Percentiles rank a stretch among this genome's conserved stretches.
Conservation (phyloP, 2,113 vertebrate species). For the Chamaea fasciata region DNA sequence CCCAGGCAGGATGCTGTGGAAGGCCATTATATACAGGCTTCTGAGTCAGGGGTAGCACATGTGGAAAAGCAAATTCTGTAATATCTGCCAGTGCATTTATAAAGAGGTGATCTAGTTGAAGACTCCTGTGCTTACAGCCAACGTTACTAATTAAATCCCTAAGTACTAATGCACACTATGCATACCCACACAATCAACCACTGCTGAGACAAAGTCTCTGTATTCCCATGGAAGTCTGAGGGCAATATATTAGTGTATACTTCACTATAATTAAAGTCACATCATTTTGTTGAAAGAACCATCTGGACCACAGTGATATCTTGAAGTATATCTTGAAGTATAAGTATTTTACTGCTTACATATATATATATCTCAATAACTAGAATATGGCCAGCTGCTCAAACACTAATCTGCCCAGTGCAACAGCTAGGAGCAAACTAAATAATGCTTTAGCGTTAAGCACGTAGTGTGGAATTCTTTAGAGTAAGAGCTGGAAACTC, state of each 20-base stretch:
- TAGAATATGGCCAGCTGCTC: slow-evolving; percentile 1
- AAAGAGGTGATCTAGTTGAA: neutral
- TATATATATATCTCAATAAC: no score
- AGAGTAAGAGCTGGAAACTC: neutral
- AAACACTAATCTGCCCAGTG: neutral
- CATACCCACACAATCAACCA: neutral
- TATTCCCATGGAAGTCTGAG: neutral
- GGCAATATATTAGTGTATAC: neutral
- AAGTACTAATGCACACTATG: neutral
- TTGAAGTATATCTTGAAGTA: neutral
- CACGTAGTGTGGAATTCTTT: neutral
- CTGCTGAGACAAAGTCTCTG: neutral
- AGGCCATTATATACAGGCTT: neutral
- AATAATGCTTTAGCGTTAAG: neutral
- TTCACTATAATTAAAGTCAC: neutral
- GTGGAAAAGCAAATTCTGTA: neutral
- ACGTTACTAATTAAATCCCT: neutral
- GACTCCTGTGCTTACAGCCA: neutral
- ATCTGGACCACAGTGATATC: neutral
- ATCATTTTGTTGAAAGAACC: neutral
- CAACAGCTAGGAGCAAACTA: neutral
- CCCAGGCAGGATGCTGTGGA: neutral
- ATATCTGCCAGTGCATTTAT: neutral
- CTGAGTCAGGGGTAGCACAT: neutral
- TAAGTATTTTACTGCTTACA: neutral